Conservation (phyloP, 2,113 vertebrate species). For the Pachycephala philippinensis region DNA sequence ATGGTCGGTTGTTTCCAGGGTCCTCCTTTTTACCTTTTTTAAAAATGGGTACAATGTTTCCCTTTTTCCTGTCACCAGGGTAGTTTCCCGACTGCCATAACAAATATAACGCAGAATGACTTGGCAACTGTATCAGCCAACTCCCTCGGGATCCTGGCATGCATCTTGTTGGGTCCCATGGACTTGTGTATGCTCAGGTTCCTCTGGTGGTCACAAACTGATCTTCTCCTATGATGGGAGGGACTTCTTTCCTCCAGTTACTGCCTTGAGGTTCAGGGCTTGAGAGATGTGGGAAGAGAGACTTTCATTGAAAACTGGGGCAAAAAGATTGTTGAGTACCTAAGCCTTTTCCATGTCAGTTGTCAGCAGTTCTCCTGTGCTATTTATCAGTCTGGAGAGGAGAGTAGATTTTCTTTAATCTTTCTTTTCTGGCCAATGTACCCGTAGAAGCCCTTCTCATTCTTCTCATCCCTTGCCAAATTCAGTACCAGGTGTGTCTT, state of each 20-base stretch:
- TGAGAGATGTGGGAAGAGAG: neutral
- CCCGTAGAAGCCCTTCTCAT: neutral
- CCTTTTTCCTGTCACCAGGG: neutral
- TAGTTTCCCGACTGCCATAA: neutral
- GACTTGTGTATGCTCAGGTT: neutral
- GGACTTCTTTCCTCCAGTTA: neutral
- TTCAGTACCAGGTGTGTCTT: neutral
- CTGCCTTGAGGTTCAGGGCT: neutral
- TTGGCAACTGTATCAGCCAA: neutral
- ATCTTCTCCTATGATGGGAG: neutral
- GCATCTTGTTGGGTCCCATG: neutral
- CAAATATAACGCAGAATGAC: neutral
- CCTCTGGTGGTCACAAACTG: neutral
- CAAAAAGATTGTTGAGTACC: neutral
- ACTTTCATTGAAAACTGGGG: neutral
- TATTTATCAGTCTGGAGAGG: neutral
- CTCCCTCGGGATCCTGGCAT: neutral
- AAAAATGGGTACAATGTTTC: neutral
- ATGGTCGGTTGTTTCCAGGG: neutral
- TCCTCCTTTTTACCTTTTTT: neutral
- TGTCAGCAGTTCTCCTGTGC: neutral
- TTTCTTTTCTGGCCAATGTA: neutral
- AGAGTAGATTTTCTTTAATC: neutral
- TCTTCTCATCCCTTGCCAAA: neutral
- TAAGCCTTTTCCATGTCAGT: neutral